These are phyloP conservation scores for Serrognathus titanus DNA, from an alignment of 2,888 invertebrate species.

Conservation along the genomic window DNA sequence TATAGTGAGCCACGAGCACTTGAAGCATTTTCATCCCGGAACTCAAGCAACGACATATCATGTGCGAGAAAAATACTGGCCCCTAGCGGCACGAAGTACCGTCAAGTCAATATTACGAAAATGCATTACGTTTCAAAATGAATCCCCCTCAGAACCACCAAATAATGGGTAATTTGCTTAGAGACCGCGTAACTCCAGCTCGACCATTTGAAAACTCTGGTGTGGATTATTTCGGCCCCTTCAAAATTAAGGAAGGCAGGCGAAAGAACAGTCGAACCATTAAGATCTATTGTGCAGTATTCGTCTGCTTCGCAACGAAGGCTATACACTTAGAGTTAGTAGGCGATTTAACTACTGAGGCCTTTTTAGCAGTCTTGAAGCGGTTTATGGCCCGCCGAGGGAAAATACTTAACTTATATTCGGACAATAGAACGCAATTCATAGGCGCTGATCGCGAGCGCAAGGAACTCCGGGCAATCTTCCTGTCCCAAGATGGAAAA, in stretches of 20 bases:
- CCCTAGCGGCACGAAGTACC: not conserved
- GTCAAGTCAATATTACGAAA: not conserved
- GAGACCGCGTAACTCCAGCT: not conserved
- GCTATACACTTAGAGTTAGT: conserved; percentile 39
- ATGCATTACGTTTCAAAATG: conserved; percentile 1
- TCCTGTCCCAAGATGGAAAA: no score
- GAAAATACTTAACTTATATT: conserved; percentile 25
- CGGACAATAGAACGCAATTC: conserved; percentile 37
- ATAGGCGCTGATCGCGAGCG: conserved; percentile 32
- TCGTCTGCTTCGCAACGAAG: conserved; percentile 35
- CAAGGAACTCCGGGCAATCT: no score
- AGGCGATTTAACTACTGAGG: conserved; percentile 30
- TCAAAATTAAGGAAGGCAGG: conserved; percentile 12
- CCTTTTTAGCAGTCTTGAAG: conserved; percentile 33
- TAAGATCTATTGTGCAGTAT: conserved; percentile 26
- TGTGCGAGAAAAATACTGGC: conserved; percentile 13
- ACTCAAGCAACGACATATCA: not conserved
- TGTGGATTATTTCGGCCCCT: conserved; percentile 21
- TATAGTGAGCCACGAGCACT: conserved; percentile 5
- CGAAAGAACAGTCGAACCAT: conserved; percentile 7
- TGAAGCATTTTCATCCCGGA: conserved; percentile 8
- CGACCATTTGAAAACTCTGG: conserved; percentile 12
- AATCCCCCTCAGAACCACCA: not conserved
- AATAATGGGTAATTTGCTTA: conserved; percentile 11
- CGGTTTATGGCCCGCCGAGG: conserved; percentile 36